Conservation (phyloP, 2,888 invertebrate genomes). For the Agapostemon virescens region DNA sequence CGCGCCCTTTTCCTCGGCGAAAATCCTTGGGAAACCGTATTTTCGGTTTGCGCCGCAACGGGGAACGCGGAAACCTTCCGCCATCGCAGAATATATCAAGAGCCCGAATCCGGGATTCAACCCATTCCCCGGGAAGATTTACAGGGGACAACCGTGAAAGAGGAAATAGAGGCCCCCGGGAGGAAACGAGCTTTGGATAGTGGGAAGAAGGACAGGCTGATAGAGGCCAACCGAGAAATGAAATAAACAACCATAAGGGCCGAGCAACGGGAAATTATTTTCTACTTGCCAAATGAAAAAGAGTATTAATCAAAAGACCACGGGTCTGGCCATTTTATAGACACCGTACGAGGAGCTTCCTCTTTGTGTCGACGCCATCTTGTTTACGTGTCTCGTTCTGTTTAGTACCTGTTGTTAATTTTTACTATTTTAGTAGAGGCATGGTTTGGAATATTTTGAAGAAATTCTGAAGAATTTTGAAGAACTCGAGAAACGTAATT, state of each 20-base stretch:
- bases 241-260: neutral
- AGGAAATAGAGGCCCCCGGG: neutral
- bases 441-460: no score
- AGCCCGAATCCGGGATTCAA: slow-evolving; percentile 1
- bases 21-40: slow-evolving; percentile 3
- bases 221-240: neutral
- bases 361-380: no score
- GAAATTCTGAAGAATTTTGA: no score
- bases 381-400: no score
- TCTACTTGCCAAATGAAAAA: neutral
- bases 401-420: no score
- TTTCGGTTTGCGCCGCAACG: slow-evolving; percentile 1
- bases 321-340: no score
- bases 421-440: no score
- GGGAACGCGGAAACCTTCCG: neutral
- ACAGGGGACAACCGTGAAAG: neutral
- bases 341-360: no score
- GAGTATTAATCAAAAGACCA: no score
- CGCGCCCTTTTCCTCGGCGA: neutral
- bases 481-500: no score
- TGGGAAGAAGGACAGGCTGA: neutral
- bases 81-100: neutral
- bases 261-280: neutral
- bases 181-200: neutral
- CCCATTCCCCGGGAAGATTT: slow-evolving; percentile 1